A percentile compares a stretch with the other conserved stretches of the same genome.
Evolutionary conservation across 2,888 invertebrate species (phyloP).

Genomic region (Disparrhopalites patrizii): DNA sequence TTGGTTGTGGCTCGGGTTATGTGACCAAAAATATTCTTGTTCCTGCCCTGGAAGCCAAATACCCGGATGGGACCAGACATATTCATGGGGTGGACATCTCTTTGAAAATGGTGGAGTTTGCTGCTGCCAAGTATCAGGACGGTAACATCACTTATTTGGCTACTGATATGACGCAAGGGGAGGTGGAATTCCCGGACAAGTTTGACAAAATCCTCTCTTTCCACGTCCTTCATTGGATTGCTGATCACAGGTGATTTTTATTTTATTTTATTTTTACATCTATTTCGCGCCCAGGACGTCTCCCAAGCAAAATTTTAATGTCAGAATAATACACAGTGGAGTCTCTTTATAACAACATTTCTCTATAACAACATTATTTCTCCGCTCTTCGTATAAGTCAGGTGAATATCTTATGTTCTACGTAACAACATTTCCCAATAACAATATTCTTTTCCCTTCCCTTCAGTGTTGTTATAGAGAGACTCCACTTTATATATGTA

Average conservation of each 20-base stretch:
- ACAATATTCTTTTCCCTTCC: too few relatives aligned
- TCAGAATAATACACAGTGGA: background rate
- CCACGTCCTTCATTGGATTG: conserved; percentile 48
- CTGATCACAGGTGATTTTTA: conserved; percentile 44
- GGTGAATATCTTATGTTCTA: too few relatives aligned
- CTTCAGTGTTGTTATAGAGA: too few relatives aligned
- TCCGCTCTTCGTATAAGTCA: too few relatives aligned
- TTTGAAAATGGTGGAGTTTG: conserved; percentile 48
- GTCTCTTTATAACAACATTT: background rate
- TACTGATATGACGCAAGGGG: conserved; percentile 46
- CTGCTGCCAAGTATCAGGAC: conserved; percentile 41
- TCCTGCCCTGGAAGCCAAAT: conserved; percentile 31
- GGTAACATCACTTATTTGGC: conserved; percentile 45
- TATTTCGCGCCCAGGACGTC: too few relatives aligned
- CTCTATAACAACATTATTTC: too few relatives aligned
- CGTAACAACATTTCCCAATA: too few relatives aligned
- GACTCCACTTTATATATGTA: too few relatives aligned
- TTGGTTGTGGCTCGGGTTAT: conserved; percentile 47
- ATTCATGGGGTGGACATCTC: conserved; percentile 47
- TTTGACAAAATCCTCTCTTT: conserved; percentile 48
- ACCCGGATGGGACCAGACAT: conserved; percentile 8
- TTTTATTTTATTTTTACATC: too few relatives aligned
- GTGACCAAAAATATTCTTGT: conserved; percentile 43
- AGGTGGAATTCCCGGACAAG: conserved; percentile 41
- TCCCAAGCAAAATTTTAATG: too few relatives aligned